Evolutionary conservation across 1,140 invertebrate species (phyloP).

Genomic region (Phortica variegata): DNA sequence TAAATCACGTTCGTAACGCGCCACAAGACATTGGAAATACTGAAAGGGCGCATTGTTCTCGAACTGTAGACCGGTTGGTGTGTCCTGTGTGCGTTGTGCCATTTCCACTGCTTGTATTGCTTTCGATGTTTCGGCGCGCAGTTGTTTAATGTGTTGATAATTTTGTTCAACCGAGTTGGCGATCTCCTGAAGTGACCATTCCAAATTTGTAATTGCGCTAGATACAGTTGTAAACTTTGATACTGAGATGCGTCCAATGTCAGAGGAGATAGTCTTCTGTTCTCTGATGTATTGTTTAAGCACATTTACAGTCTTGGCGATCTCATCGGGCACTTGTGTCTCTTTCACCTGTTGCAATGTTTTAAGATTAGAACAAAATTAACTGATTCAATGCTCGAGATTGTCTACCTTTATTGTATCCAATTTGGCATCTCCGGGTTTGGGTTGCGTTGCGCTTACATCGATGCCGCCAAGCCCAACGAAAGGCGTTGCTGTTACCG

Average conservation of each 20-base stretch:
- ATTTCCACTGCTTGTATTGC: slow-evolving; percentile 76
- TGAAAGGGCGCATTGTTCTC: slow-evolving; percentile 74
- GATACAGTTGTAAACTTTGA: slow-evolving; percentile 46
- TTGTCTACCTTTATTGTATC: slow-evolving; percentile 61
- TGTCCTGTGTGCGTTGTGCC: slow-evolving; percentile 76
- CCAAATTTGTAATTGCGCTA: slow-evolving; percentile 45
- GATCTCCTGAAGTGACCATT: slow-evolving; percentile 58
- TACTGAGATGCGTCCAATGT: slow-evolving; percentile 67
- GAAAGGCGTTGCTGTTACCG: slow-evolving; percentile 36
- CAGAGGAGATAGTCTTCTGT: slow-evolving; percentile 78
- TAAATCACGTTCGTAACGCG: slow-evolving; percentile 72
- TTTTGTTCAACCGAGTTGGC: slow-evolving; percentile 65
- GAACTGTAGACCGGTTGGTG: slow-evolving; percentile 72
- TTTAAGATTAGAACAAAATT: background rate
- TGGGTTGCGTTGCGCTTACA: slow-evolving; percentile 61
- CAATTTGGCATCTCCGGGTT: slow-evolving; percentile 61
- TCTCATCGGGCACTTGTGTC: slow-evolving; percentile 72
- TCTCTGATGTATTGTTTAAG: slow-evolving; percentile 80
- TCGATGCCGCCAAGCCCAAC: slow-evolving; percentile 68
- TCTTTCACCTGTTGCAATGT: slow-evolving; percentile 62
- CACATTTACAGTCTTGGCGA: slow-evolving; percentile 61
- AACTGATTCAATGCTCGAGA: background rate
- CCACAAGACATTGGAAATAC: slow-evolving; percentile 72
- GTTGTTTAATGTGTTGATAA: slow-evolving; percentile 66
- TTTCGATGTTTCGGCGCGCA: slow-evolving; percentile 73